Conservation (phyloP, 2,113 vertebrate species). For the Oreocharis arfaki region DNA sequence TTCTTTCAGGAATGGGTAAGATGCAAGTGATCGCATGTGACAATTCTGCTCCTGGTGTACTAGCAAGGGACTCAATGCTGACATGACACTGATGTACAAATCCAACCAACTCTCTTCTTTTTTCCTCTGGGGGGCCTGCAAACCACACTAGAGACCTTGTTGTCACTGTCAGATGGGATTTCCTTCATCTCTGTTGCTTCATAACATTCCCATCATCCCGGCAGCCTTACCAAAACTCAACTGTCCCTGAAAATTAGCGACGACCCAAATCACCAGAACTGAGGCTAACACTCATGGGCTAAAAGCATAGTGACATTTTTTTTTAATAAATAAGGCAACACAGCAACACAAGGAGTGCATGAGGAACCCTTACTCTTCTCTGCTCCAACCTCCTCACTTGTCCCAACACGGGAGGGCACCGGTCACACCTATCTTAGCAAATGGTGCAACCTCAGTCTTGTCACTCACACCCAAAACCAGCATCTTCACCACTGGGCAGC, state of each 20-base stretch:
- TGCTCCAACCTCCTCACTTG: background rate
- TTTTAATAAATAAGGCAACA: background rate
- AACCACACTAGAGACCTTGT: background rate
- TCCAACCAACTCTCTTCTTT: background rate
- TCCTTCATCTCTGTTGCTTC: background rate
- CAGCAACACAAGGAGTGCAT: background rate
- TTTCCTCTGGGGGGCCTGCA: background rate
- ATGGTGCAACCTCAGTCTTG: background rate
- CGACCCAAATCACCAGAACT: background rate
- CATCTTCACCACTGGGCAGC: background rate
- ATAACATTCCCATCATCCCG: background rate
- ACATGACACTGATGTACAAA: background rate
- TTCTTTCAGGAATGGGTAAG: background rate
- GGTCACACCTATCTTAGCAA: background rate
- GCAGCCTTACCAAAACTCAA: background rate
- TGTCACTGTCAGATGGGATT: background rate
- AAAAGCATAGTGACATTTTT: background rate
- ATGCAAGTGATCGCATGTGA: background rate
- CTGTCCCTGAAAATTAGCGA: background rate
- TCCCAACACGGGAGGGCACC: accelerated
- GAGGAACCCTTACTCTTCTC: background rate
- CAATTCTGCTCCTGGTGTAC: background rate
- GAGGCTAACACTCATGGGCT: background rate
- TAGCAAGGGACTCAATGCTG: background rate
- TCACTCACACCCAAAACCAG: background rate